Evolutionary conservation across 2,113 vertebrate genomes (phyloP).

Genomic region (Colossoma macropomum): DNA sequence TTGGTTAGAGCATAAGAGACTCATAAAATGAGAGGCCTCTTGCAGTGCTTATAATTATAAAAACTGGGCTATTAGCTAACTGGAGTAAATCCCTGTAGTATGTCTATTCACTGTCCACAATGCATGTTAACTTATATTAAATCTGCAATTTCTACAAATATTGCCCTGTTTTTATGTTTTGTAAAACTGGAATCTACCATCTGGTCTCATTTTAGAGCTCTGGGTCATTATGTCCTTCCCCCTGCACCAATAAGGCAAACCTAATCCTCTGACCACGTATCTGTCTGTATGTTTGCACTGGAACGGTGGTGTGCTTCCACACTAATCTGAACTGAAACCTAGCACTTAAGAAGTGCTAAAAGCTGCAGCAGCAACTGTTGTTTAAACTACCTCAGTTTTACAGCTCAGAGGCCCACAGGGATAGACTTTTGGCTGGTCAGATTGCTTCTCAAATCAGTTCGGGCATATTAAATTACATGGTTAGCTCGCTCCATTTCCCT

Average conservation of each 20-base stretch:
- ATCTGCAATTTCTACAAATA: not conserved
- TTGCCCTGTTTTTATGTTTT: not conserved
- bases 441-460: slow-evolving; percentile 68
- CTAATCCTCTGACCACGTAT: slow-evolving; percentile 35
- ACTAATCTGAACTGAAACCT: slow-evolving; percentile 19
- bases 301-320: slow-evolving; percentile 12
- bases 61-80: not conserved
- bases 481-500: slow-evolving; percentile 56
- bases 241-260: not conserved
- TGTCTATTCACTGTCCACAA: not conserved
- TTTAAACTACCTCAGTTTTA: slow-evolving; percentile 66
- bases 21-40: not conserved
- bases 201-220: not conserved
- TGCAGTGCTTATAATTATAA: not conserved
- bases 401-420: slow-evolving; percentile 61
- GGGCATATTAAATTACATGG: slow-evolving; percentile 68
- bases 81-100: not conserved
- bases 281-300: slow-evolving; percentile 8
- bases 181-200: not conserved
- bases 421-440: slow-evolving; percentile 62
- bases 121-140: not conserved
- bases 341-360: slow-evolving; percentile 49
- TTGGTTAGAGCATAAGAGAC: not conserved
- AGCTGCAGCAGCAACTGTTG: slow-evolving; percentile 64
- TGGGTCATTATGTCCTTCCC: not conserved